phyloP scores from a whole-genome alignment of 2,113 vertebrate genomes.

The Melanotaenia duboulayi region DNA sequence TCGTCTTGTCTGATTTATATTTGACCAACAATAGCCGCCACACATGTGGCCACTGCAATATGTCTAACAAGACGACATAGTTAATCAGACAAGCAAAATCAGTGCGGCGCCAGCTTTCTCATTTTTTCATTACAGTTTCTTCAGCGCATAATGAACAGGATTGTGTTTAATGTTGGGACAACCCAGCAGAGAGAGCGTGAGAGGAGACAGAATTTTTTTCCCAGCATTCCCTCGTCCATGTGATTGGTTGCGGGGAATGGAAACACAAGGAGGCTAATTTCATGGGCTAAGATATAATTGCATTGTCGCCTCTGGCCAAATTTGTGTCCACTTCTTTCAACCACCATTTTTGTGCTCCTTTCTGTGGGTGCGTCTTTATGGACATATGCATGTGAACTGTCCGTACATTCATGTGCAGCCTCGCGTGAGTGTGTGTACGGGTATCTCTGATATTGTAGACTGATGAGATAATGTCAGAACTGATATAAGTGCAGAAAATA shows the following conservation, averaged over 20 bases:
- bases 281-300: constrained; percentile 77
- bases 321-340: constrained; percentile 59
- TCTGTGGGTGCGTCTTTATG: constrained; percentile 1
- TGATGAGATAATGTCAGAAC: constrained; percentile 43
- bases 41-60: constrained; percentile 14
- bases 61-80: constrained; percentile 39
- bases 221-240: constrained; percentile 68
- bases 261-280: constrained; percentile 77
- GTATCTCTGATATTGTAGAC: background rate
- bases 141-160: constrained; percentile 73
- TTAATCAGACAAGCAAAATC: constrained; percentile 76
- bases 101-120: constrained; percentile 72
- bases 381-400: background rate
- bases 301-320: constrained; percentile 76
- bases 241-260: constrained; percentile 74
- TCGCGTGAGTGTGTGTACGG: background rate
- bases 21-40: constrained; percentile 15
- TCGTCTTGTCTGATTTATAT: too few species aligned
- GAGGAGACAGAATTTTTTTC: constrained; percentile 42
- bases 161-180: constrained; percentile 68
- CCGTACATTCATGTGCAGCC: constrained; percentile 13
- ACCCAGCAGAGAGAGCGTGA: constrained; percentile 36
- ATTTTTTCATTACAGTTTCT: constrained; percentile 65
- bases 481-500: constrained; percentile 32
- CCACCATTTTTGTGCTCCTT: constrained; percentile 18